These are phyloP conservation scores for Bubo blakistoni DNA, from an alignment of 2,113 vertebrate genomes.

Conservation along the genomic window DNA sequence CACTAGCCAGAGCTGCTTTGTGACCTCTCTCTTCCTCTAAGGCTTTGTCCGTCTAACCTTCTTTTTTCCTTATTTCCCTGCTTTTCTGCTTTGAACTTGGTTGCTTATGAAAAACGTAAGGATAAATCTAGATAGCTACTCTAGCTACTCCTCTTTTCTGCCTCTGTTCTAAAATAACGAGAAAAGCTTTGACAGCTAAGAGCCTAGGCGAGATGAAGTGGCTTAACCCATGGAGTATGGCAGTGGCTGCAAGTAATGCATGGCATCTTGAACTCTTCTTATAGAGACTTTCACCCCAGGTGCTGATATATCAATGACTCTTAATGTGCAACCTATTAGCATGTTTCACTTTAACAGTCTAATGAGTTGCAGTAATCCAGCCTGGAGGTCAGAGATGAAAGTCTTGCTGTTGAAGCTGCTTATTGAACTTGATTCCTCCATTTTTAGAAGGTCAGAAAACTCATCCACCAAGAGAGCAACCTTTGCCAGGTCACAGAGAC, in stretches of 20 bases:
- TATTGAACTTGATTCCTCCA: not conserved
- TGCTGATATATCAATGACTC: not conserved
- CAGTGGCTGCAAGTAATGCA: not conserved
- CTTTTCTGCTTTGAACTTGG: not conserved
- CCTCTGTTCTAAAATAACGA: not conserved
- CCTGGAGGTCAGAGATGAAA: constrained; percentile 55
- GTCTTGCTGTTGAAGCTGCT: not conserved
- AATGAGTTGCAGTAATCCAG: constrained; percentile 37
- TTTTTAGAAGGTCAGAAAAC: constrained; percentile 26
- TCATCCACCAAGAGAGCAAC: not conserved
- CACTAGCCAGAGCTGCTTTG: not conserved
- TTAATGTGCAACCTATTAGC: constrained; percentile 25
- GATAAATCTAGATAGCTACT: not conserved
- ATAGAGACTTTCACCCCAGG: not conserved
- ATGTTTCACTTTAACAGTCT: not conserved
- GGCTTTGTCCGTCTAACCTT: not conserved
- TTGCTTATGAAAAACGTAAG: not conserved
- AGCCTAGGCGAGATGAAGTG: not conserved
- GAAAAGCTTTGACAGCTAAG: not conserved
- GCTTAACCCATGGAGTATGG: not conserved
- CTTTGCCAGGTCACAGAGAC: not conserved
- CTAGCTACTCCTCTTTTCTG: not conserved
- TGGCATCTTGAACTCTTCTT: not conserved
- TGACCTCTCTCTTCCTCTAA: not conserved
- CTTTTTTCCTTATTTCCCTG: not conserved